phyloP scores from a whole-genome alignment of 2,888 invertebrate genomes.

The Augiades crinisus region DNA sequence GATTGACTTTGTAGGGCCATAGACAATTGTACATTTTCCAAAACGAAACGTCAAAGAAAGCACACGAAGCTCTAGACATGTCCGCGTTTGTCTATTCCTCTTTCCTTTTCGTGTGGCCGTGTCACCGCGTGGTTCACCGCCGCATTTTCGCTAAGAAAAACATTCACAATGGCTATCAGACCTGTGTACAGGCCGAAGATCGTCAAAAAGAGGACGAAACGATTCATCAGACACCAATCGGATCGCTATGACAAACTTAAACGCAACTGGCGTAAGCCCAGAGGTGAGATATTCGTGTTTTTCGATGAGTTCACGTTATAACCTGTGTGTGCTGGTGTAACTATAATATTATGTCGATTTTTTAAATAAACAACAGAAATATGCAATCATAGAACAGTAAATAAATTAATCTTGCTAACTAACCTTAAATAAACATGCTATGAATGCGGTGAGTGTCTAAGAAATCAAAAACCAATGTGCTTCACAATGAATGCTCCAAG shows the following conservation, averaged over 20 bases:
- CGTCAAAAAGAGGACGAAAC: constrained; percentile 98
- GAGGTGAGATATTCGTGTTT: constrained; percentile 79
- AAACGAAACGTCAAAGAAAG: constrained; percentile 42
- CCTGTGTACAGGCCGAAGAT: constrained; percentile 94
- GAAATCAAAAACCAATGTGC: no score
- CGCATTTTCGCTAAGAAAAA: constrained; percentile 62
- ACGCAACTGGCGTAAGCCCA: constrained; percentile 99
- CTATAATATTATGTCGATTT: no score
- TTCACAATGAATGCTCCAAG: no score
- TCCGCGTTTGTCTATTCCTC: constrained; percentile 66
- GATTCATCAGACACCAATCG: constrained; percentile 99
- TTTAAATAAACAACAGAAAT: no score
- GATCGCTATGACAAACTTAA: constrained; percentile 98
- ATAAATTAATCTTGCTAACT: no score
- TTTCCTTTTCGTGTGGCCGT: constrained; percentile 78
- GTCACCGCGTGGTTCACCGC: constrained; percentile 79
- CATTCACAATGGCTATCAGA: constrained; percentile 91
- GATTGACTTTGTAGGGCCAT: constrained; percentile 31
- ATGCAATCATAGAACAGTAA: no score
- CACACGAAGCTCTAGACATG: constrained; percentile 59
- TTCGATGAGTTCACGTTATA: neutral
- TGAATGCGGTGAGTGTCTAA: no score
- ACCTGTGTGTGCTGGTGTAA: constrained; percentile 4
- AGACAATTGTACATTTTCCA: constrained; percentile 32
- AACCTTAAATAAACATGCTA: no score